Percentiles rank a stretch among this genome's conserved stretches.
Evolutionary conservation across 2,888 invertebrate genomes (phyloP).

Genomic region (Folsomia manolachei): DNA sequence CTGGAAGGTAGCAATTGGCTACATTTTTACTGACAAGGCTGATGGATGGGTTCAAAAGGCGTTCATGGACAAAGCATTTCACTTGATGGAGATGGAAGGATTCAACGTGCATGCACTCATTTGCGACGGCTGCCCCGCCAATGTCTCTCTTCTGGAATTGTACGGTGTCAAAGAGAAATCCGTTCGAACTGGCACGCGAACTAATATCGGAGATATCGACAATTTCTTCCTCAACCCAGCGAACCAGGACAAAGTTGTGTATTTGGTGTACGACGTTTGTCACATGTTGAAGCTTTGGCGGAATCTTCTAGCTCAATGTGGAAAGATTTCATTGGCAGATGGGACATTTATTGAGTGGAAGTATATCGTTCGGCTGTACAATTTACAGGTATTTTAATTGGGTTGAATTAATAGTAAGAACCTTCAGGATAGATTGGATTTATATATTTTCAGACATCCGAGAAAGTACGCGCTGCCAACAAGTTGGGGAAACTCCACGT

Average conservation of each 20-base stretch:
- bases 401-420: too few relatives aligned
- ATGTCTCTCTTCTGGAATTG: neutral
- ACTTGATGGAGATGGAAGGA: neutral
- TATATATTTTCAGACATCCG: too few relatives aligned
- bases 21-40: constrained; percentile 18
- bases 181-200: neutral
- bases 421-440: too few relatives aligned
- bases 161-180: constrained; percentile 5
- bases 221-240: neutral
- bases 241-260: neutral
- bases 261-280: neutral
- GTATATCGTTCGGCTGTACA: neutral
- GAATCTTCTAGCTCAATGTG: neutral
- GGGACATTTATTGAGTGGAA: neutral
- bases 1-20: constrained; percentile 14
- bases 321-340: neutral
- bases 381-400: neutral
- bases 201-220: neutral
- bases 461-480: neutral
- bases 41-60: neutral
- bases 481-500: neutral
- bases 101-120: constrained; percentile 6
- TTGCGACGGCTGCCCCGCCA: neutral
- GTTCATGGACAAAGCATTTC: neutral
- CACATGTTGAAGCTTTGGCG: neutral